phyloP scores from a whole-genome alignment of 2,888 invertebrate species.

The Trichopria drosophilae region DNA sequence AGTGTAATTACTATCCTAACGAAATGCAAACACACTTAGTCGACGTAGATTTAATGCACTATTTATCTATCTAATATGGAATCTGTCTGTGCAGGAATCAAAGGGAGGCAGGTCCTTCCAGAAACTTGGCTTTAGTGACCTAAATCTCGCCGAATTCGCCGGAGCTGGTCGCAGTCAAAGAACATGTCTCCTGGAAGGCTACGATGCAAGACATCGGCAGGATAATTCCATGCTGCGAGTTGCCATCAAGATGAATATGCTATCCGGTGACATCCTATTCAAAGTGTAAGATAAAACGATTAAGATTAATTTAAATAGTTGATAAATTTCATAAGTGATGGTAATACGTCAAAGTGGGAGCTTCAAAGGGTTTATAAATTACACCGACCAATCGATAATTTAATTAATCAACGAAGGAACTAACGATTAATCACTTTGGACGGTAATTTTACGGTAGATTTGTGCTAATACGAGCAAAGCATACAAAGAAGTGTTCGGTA shows the following conservation, averaged over 20 bases:
- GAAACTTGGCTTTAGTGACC: constrained; percentile 96
- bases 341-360: not conserved
- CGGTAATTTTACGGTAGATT: no score
- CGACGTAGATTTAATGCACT: not conserved
- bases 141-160: constrained; percentile 96
- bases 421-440: no score
- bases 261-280: constrained; percentile 94
- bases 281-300: no score
- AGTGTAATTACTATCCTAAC: no score
- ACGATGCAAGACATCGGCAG: constrained; percentile 87
- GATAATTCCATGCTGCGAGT: constrained; percentile 95
- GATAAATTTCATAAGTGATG: not conserved
- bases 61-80: not conserved
- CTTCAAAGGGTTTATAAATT: not conserved
- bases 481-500: no score
- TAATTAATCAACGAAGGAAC: no score
- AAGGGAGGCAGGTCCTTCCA: constrained; percentile 83
- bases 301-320: not conserved
- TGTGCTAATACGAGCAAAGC: no score
- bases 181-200: constrained; percentile 92
- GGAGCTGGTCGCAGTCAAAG: constrained; percentile 86
- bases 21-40: no score
- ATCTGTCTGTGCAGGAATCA: constrained; percentile 62
- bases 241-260: constrained; percentile 89
- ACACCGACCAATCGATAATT: no score